Percentiles rank a stretch among this genome's conserved stretches.
Evolutionary conservation across 35 echinoderm and acorn worm genomes (phyloP).

Genomic region (Holothuria glaberrima): DNA sequence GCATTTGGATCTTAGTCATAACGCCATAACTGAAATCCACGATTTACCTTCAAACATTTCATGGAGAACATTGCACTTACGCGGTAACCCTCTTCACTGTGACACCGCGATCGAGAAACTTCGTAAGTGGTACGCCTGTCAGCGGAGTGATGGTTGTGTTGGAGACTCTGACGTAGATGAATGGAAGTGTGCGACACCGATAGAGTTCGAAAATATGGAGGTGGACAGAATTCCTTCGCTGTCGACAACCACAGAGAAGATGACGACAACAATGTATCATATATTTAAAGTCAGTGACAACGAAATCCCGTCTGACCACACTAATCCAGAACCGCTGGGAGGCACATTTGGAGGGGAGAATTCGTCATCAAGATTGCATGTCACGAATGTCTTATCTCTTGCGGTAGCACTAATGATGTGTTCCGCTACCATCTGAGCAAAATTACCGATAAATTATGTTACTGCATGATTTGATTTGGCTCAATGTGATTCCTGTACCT

Average conservation of each 20-base stretch:
- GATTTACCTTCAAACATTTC: neutral
- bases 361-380: too few relatives aligned
- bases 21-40: neutral
- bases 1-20: neutral
- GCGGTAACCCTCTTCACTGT: neutral
- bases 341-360: too few relatives aligned
- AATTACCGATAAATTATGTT: too few relatives aligned
- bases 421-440: too few relatives aligned
- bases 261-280: too few relatives aligned
- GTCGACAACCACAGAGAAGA: neutral
- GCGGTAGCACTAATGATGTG: too few relatives aligned
- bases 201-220: neutral
- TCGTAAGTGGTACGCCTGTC: conserved; percentile 19
- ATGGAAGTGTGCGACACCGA: neutral
- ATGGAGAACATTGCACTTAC: neutral
- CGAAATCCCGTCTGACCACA: too few relatives aligned
- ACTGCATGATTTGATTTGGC: too few relatives aligned
- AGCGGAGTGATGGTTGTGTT: neutral
- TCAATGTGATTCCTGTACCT: too few relatives aligned
- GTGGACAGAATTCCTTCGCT: neutral
- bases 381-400: too few relatives aligned
- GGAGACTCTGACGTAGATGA: neutral
- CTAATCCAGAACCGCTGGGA: too few relatives aligned
- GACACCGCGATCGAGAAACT: neutral
- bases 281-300: too few relatives aligned